Evolutionary conservation across 2,888 invertebrate species (phyloP).

Genomic region (Erynnis tages): DNA sequence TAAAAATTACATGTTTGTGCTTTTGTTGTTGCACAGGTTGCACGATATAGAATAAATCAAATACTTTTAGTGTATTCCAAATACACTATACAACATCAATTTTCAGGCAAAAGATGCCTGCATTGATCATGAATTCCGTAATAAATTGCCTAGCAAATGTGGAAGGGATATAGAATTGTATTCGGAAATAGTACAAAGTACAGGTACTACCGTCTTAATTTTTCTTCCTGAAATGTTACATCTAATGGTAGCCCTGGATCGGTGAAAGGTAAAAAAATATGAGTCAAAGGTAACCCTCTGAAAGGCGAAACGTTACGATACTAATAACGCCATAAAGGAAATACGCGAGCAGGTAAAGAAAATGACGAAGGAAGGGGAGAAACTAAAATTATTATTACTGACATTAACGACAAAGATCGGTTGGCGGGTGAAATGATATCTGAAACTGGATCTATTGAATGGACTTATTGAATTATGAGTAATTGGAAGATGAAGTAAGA

Average conservation of each 20-base stretch:
- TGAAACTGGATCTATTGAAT: conserved; percentile 21
- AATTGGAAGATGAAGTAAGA: conserved; percentile 27
- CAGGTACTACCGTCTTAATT: too few relatives aligned
- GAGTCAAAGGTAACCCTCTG: not conserved
- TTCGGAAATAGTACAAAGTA: too few relatives aligned
- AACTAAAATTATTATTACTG: conserved; percentile 18
- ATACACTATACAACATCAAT: too few relatives aligned
- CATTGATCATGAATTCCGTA: too few relatives aligned
- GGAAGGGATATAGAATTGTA: too few relatives aligned
- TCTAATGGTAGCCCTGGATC: too few relatives aligned
- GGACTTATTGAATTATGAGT: conserved; percentile 26
- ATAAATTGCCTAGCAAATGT: too few relatives aligned
- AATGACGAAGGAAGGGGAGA: conserved; percentile 1
- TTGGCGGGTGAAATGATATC: conserved; percentile 20
- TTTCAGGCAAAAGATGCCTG: too few relatives aligned
- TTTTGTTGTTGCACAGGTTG: too few relatives aligned
- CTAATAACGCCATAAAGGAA: not conserved
- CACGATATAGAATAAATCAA: not conserved
- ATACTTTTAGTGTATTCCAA: not conserved
- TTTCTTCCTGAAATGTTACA: too few relatives aligned
- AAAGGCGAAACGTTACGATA: not conserved
- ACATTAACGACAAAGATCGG: conserved; percentile 21
- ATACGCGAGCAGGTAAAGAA: not conserved
- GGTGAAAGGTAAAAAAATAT: not conserved
- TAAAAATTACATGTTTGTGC: too few relatives aligned